Conservation (phyloP, 23 tunicate genomes). For the Diplosoma virens region DNA sequence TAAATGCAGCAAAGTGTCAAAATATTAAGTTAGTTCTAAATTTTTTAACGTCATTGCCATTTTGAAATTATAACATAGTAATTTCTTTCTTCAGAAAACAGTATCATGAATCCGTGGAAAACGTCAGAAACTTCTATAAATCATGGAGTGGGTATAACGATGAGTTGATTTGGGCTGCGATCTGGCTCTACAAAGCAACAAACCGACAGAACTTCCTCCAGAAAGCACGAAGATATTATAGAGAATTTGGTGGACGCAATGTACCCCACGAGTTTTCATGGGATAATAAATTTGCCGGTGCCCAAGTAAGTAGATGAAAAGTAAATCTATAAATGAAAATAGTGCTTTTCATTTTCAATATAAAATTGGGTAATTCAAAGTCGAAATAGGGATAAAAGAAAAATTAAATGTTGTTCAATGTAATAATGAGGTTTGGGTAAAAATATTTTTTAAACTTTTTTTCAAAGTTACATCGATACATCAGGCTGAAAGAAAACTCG, state of each 20-base stretch:
- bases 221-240: constrained; percentile 4
- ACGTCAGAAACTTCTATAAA: constrained; percentile 42
- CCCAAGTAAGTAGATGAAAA: constrained; percentile 69
- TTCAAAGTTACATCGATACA: too few relatives aligned
- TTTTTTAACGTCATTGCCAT: too few relatives aligned
- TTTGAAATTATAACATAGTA: neutral
- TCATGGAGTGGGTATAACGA: constrained; percentile 91
- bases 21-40: too few relatives aligned
- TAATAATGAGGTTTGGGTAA: too few relatives aligned
- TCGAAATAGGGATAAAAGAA: too few relatives aligned
- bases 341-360: too few relatives aligned
- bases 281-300: constrained; percentile 91
- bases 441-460: too few relatives aligned
- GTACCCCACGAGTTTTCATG: constrained; percentile 65
- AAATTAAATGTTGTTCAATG: too few relatives aligned
- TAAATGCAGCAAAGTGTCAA: too few relatives aligned
- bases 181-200: constrained; percentile 80
- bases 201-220: constrained; percentile 18
- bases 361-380: too few relatives aligned
- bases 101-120: constrained; percentile 65
- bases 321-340: too few relatives aligned
- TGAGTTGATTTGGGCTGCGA: constrained; percentile 82
- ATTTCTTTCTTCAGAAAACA: constrained; percentile 11
- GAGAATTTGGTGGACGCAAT: constrained; percentile 34
- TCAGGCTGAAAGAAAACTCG: too few relatives aligned